Base-by-base conservation (phyloP, 23 tunicate species). In the Corella eumyota region DNA sequence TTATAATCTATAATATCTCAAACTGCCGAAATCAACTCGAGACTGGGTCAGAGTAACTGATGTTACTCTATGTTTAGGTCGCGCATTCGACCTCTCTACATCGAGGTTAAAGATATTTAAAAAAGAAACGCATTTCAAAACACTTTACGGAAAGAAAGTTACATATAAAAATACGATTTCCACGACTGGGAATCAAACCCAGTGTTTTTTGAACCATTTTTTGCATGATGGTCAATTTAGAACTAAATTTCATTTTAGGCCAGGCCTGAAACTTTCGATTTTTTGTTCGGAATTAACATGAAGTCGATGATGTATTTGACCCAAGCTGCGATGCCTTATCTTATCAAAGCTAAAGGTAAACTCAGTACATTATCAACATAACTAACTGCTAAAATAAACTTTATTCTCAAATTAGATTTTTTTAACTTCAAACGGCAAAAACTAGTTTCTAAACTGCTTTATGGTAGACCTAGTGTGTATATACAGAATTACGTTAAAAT, bases 311-410 rank as follows among this genome's bases (percentile, higher is more conserved):
- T 51, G 20, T 51, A n/a, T 27, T 27, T 51, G 6, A 51, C 57
- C 15, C 57, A 51, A 51, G 57, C 57, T 51, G 57, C 57, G 5
- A 51, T 51, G 23, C 57, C 57, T 7, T 51, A 51, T 51, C 23
- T 51, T 25, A 27, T n/a, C 20, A 7, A 25, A 19, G 23, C 11
- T 19, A 51, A 51, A 19, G 57, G 57, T 51, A 9, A 15, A 15
- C 48, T 40, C 15, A 40, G 11, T 9, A 15, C 15, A 9, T 11
- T 9, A 9, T 40, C n/a, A n/a, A n/a, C n/a, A n/a, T n/a, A n/a
- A n/a, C n/a, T n/a, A n/a, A n/a, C n/a, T 51, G 21, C 22, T 51
- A 7, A n/a, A 51, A 51, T 7, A n/a, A 11, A 51, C 20, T 9
- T 9, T 40, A 40, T 9, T 9, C 11, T 40, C 11, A 15, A 40